Conservation (phyloP, 2,888 invertebrate species). For the Taphrorychus bicolor region DNA sequence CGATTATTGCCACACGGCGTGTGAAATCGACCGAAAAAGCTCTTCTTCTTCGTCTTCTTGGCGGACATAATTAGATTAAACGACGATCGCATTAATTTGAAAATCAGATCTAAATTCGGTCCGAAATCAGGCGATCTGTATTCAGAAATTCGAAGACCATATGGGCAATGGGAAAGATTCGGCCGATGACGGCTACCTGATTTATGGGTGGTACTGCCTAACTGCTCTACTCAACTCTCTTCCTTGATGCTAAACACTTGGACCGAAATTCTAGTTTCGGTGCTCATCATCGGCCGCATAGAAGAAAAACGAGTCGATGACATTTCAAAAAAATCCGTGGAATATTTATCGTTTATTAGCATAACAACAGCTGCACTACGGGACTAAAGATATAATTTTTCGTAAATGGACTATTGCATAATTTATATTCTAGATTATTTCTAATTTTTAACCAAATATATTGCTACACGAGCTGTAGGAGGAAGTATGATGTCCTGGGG, state of each 20-base stretch:
- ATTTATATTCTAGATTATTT: no score
- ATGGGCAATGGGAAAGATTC: neutral
- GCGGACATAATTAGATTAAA: neutral
- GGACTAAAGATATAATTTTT: neutral
- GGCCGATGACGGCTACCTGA: neutral
- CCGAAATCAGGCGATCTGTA: no score
- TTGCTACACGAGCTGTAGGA: no score
- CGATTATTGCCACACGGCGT: neutral
- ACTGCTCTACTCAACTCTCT: no score
- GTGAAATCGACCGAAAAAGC: neutral
- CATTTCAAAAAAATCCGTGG: neutral
- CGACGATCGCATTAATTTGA: neutral
- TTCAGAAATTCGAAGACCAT: neutral
- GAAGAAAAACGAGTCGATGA: neutral
- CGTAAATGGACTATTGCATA: neutral
- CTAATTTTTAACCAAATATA: no score
- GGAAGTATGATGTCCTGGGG: no score
- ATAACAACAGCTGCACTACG: slow-evolving; percentile 5
- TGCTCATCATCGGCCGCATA: neutral
- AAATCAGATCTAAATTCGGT: no score
- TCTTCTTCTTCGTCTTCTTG: neutral
- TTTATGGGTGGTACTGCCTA: neutral
- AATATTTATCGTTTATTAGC: neutral
- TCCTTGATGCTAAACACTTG: no score
- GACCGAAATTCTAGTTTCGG: no score